These are phyloP conservation scores for Ophonus ardosiacus DNA, from an alignment of 2,888 invertebrate species.

Conservation along the genomic window DNA sequence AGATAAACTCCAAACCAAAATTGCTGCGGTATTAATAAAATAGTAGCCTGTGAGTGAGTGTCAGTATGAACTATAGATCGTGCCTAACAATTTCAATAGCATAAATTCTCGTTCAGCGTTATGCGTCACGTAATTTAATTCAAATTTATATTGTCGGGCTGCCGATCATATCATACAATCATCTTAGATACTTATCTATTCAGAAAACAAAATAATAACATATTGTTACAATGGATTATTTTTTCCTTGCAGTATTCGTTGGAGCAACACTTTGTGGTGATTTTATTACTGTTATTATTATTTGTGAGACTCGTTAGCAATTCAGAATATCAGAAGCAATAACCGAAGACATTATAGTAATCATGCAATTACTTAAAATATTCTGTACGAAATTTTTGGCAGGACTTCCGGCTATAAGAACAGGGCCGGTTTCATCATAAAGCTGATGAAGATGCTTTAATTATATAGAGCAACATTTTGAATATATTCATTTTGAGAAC, in stretches of 20 bases:
- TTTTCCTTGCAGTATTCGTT: conserved; percentile 13
- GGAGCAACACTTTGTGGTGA: conserved; percentile 24
- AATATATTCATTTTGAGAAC: no score
- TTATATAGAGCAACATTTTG: no score
- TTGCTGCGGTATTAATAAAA: conserved; percentile 25
- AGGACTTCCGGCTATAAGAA: conserved; percentile 53
- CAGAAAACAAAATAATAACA: conserved; percentile 47
- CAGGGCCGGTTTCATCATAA: not conserved
- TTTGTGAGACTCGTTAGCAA: conserved; percentile 45
- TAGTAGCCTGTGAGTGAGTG: conserved; percentile 19
- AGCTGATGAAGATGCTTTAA: no score
- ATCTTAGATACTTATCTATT: conserved; percentile 48
- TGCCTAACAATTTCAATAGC: conserved; percentile 42
- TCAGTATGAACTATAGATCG: conserved; percentile 30
- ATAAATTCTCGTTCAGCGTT: conserved; percentile 21
- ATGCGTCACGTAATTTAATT: conserved; percentile 46
- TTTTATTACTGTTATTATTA: conserved; percentile 53
- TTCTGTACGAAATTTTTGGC: conserved; percentile 35
- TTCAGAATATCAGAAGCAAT: conserved; percentile 42
- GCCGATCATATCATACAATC: conserved; percentile 40
- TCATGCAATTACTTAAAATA: conserved; percentile 44
- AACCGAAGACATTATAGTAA: conserved; percentile 46
- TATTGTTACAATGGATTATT: conserved; percentile 43
- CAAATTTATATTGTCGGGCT: conserved; percentile 48
- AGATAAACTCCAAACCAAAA: not conserved